Percentiles rank a stretch among this genome's conserved stretches.
phyloP scores from a whole-genome alignment of 2,113 vertebrate species.

The Aleadryas rufinucha region DNA sequence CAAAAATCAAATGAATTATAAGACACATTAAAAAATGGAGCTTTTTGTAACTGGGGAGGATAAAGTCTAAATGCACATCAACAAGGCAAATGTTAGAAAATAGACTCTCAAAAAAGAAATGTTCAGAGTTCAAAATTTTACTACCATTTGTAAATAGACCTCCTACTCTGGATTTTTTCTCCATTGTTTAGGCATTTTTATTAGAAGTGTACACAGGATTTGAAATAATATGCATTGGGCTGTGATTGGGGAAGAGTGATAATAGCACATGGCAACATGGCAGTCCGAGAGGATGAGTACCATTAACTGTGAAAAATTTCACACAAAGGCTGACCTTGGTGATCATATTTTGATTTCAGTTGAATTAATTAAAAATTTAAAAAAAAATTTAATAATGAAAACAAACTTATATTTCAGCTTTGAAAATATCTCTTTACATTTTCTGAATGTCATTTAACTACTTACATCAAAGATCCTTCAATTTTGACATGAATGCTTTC shows the following conservation, averaged over 20 bases:
- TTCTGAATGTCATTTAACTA: not conserved
- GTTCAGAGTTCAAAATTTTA: not conserved
- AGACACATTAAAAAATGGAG: not conserved
- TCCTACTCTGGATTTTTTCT: not conserved
- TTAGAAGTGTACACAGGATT: not conserved
- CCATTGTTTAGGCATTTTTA: not conserved
- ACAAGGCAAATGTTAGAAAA: not conserved
- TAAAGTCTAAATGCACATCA: not conserved
- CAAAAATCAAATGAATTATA: not conserved
- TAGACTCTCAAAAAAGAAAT: not conserved
- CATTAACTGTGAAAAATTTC: not conserved
- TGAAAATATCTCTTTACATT: not conserved
- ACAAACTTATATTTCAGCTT: not conserved
- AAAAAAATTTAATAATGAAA: not conserved
- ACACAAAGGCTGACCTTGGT: not conserved
- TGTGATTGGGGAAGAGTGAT: rapidly evolving
- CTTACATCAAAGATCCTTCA: not conserved
- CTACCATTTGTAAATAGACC: not conserved
- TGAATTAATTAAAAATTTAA: not conserved
- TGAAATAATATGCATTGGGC: not conserved
- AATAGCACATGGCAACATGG: not conserved
- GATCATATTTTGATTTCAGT: not conserved
- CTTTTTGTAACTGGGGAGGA: not conserved
- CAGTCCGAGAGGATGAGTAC: not conserved
- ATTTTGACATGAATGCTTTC: not conserved